These are phyloP conservation scores for Macrosiphum euphorbiae DNA, from an alignment of 2,888 invertebrate genomes.

Conservation along the genomic window DNA sequence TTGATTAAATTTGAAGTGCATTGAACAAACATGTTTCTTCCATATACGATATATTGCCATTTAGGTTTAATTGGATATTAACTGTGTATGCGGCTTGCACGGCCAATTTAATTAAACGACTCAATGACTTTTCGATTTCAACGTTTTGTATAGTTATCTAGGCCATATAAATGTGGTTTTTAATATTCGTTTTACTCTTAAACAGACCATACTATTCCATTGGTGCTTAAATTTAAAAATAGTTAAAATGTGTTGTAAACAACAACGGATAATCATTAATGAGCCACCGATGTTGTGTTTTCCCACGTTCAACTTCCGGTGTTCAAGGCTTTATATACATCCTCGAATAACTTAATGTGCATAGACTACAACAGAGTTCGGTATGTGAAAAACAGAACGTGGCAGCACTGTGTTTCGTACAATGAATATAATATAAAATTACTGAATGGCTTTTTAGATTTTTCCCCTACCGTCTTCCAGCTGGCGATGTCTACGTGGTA, in stretches of 20 bases:
- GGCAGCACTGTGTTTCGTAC: slow-evolving; percentile 39
- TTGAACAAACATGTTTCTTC: neutral
- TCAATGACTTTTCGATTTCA: neutral
- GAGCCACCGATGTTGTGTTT: neutral
- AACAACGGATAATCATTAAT: slow-evolving; percentile 29
- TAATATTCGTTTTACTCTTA: neutral
- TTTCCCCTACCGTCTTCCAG: neutral
- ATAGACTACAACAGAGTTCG: neutral
- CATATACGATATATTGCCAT: neutral
- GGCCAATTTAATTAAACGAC: neutral
- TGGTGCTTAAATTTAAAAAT: neutral
- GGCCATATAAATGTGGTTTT: neutral
- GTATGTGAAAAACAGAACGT: slow-evolving; percentile 16
- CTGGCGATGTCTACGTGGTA: neutral
- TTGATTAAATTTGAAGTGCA: neutral
- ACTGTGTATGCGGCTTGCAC: neutral
- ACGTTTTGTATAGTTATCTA: neutral
- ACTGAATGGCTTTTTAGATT: slow-evolving; percentile 29
- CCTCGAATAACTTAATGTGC: neutral
- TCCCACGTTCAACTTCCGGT: slow-evolving; percentile 48
- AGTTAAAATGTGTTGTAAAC: neutral
- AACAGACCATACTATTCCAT: neutral
- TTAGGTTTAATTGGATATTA: neutral
- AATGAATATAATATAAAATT: slow-evolving; percentile 20
- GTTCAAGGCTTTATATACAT: slow-evolving; percentile 36